phyloP scores from a whole-genome alignment of 2,113 vertebrate species.

The Pygoscelis antarcticus region DNA sequence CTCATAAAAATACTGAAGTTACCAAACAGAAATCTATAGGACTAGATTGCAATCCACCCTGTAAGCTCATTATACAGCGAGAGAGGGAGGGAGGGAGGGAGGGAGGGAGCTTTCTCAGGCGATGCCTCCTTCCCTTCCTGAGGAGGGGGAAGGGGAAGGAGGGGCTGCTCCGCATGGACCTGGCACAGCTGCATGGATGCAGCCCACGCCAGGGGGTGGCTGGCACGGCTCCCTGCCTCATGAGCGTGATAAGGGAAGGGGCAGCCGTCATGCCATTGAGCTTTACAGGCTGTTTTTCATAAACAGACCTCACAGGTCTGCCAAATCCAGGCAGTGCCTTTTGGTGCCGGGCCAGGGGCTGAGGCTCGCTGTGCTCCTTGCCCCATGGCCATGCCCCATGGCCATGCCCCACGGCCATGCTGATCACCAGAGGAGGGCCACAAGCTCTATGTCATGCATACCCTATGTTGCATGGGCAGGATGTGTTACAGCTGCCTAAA shows the following conservation, averaged over 20 bases:
- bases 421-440: neutral
- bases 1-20: neutral
- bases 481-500: neutral
- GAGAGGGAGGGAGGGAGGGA: neutral
- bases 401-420: accelerated
- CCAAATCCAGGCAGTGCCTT: neutral
- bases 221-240: neutral
- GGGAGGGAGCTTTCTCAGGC: neutral
- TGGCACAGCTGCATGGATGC: accelerated
- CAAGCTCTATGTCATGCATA: neutral
- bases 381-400: accelerated
- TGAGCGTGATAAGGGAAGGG: accelerated
- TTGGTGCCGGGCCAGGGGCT: accelerated
- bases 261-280: neutral
- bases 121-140: neutral
- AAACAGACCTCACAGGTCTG: neutral
- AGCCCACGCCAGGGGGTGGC: neutral
- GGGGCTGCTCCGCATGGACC: accelerated
- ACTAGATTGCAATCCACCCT: neutral
- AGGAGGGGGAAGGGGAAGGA: neutral
- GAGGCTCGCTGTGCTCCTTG: neutral
- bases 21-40: neutral
- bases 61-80: neutral
- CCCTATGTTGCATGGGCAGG: neutral
- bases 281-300: neutral